Evolutionary conservation across 2,113 vertebrate genomes (phyloP), one percentile per base, ranked within the genome.

Genomic region (Pedetes capensis): DNA sequence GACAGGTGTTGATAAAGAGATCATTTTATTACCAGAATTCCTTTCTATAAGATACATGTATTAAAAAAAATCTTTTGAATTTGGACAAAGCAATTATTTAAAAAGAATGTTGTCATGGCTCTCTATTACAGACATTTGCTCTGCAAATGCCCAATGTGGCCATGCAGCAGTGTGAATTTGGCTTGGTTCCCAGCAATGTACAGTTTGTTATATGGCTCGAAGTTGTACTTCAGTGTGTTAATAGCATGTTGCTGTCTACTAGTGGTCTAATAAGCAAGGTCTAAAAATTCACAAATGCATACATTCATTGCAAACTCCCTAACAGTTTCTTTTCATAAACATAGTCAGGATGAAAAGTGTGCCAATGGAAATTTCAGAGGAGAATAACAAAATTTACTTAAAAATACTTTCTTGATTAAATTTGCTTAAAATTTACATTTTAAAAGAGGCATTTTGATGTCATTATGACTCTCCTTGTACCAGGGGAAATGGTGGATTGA

Each of bases 51-150:
- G 32, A 51, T 64, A 82, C 7, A 37, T 39, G 17, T 47, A 37
- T 42, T 51, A 79, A 66, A 66, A 88, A 47, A 49, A 75, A 47
- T n/a, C 64, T 80, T 84, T 18, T 91, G 83, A 87, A 64, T 79
- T 68, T 78, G 32, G 61, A 92, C 68, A 95, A 92, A 83, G 76
- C 66, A 92, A 68, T 59, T 93, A 68, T 66, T 93, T 87, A 57
- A 87, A 80, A 92, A 78, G 68, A 80, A 90, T 51, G 72, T 20
- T 87, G 34, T 42, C 29, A 2, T 49, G 61, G 66, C n/a, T 94
- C 75, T 69, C 83, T 42, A 57, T 23, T 37, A 72, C 49, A 87
- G 87, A 81, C 27, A 76, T 49, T 61, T 57, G 69, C 44, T 96
- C 91, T 79, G 22, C 68, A 87, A 78, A 63, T 47, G 74, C 78